Evolutionary conservation across 2,888 invertebrate genomes (phyloP), one percentile per base, ranked within the genome.

Genomic region (Noctua fimbriata): DNA sequence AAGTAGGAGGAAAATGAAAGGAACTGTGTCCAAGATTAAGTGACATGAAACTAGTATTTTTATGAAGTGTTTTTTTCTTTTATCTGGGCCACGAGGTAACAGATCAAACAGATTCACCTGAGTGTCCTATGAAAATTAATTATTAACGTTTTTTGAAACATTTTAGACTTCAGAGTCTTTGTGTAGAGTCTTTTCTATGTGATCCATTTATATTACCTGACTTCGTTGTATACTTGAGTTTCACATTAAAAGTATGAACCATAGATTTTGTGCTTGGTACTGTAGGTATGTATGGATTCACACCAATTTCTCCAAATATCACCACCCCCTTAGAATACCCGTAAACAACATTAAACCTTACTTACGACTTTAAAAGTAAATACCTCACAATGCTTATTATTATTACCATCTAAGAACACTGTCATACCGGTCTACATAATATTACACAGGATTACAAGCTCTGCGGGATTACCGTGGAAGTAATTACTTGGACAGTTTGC

Each of bases 401-500:
- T 49, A 87, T 86, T 79, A 86, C 69, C 78, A 66, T 83, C 84
- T 88, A 81, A 86, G 86, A 86, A 87, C 82, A 82, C 72, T 85
- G 76, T 83, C 82, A 81, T 86, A 85, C 72, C 74, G 67, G 74
- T 83, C 85, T 88, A 84, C 78, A 85, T 87, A 87, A 88, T 89
- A 81, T 82, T 84, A 81, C 76, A 81, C 73, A 69, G 89, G 83
- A 85, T 85, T 83, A 88, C 88, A 88, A 83, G 88, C 89, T 89
- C 83, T 83, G 76, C 80, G 88, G 90, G 90, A 91, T 92, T 91
- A 90, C 87, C 77, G 79, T 82, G 82, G 79, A 89, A 90, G 90
- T 93, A 93, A 93, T 94, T 93, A 93, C 91, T 92, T 90, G 89
- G 91, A 91, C 92, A 91, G 89, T 92, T 89, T 76, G 84, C 86